A percentile compares a stretch with the other conserved stretches of the same genome.
Evolutionary conservation across 2,797 vertebrate genomes (phyloP).

Genomic region (Hypotaenidia okinawae): DNA sequence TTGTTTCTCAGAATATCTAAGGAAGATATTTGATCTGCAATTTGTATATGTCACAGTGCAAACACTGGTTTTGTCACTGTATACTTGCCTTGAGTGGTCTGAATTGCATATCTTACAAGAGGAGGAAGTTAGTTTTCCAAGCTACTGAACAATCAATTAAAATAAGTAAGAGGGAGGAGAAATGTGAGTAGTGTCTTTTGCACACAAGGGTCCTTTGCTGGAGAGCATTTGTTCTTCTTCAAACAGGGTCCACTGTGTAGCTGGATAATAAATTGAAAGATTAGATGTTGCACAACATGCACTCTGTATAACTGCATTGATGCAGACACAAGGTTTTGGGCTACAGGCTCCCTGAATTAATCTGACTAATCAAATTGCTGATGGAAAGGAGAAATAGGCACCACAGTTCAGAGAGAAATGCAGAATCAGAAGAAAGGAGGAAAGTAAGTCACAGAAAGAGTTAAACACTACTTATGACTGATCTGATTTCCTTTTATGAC

Average conservation of each 20-base stretch:
- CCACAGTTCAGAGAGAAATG: background rate
- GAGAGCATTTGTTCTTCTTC: background rate
- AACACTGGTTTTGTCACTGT: background rate
- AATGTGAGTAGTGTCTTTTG: background rate
- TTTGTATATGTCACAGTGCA: background rate
- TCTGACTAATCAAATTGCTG: background rate
- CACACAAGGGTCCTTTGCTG: background rate
- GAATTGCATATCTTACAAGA: background rate
- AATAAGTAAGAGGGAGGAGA: background rate
- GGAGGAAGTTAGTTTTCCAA: background rate
- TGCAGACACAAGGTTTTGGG: background rate
- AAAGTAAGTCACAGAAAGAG: background rate
- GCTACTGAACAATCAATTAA: background rate
- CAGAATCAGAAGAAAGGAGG: background rate
- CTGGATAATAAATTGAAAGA: background rate
- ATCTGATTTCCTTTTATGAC: too few species aligned
- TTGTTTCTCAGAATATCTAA: background rate
- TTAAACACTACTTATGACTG: background rate
- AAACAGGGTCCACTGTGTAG: background rate
- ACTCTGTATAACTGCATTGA: rapidly evolving
- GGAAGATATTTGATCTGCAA: background rate
- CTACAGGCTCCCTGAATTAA: background rate
- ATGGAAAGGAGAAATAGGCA: background rate
- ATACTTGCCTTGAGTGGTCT: background rate
- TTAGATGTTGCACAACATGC: background rate